Evolutionary conservation across 2,888 invertebrate species (phyloP), one percentile per base, ranked within the genome.

Genomic region (Agrotis ipsilon): DNA sequence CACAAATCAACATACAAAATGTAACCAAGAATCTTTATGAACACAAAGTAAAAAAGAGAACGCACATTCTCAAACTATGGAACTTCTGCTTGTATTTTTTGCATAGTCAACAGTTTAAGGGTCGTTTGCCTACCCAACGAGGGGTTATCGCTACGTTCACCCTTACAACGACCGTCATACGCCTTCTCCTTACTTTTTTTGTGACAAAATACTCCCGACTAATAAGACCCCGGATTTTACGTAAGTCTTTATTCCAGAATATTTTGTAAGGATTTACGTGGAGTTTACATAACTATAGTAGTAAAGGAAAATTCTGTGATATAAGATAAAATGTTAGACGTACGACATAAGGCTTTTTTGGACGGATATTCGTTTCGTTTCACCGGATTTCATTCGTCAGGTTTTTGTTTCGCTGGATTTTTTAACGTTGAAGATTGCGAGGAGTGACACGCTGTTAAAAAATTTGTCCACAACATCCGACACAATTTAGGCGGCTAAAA

Each of bases 41-140:
- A 18, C 0, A 51, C 32, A 32, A 4, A 5, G 11, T 18, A 54
- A 18, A n/a, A 54, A 54, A 3, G 39, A 9, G 11, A 39, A 39
- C 39, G 39, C 0, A 60, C 9, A n/a, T 48, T 48, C n/a, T 60
- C 7, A 32, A 18, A 5, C 9, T 52, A 21, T 62, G 21, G 51
- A 18, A 21, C 46, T 74, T 66, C 78, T 78, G 74, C 2, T 0
- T 18, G n/a, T 18, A 27, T n/a, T 39, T 69, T 70, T 48, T 57
- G 24, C 18, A n/a, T 21, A 19, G 21, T 65, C n/a, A 21, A 45
- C 48, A 64, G 63, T 49, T 68, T 59, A 71, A 69, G 84, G 79
- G 80, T 79, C 68, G 71, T 82, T 78, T 76, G 67, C 67, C 67
- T 69, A n/a, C 65, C 57, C 49, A 72, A 61, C 51, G 57, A 19